phyloP scores from a whole-genome alignment of 2,113 vertebrate species.

The Rhabdomys dilectus region DNA sequence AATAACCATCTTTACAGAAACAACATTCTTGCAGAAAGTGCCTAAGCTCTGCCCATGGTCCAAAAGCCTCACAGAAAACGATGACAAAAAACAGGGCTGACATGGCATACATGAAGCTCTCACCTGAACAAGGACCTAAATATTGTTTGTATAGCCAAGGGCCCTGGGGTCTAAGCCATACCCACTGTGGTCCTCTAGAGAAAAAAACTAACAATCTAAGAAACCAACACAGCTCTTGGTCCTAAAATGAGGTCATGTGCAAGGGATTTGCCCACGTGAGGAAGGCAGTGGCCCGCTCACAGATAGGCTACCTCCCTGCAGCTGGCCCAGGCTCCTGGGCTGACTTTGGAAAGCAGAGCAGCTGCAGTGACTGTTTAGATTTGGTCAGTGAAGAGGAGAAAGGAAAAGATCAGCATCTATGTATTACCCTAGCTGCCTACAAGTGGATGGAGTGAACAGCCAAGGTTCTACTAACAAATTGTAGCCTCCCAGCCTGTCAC shows the following conservation, averaged over 20 bases:
- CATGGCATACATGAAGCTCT: not conserved
- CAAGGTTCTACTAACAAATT: not conserved
- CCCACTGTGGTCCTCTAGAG: slow-evolving; percentile 48
- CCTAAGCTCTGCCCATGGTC: slow-evolving; percentile 75
- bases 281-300: slow-evolving; percentile 46
- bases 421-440: not conserved
- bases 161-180: not conserved
- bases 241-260: slow-evolving; percentile 70
- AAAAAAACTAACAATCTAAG: slow-evolving; percentile 58
- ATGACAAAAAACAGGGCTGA: slow-evolving; percentile 62
- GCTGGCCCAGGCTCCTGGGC: slow-evolving; percentile 49
- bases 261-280: not conserved
- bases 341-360: slow-evolving; percentile 78
- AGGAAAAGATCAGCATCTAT: not conserved
- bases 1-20: slow-evolving; percentile 60
- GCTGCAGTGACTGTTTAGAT: slow-evolving; percentile 59
- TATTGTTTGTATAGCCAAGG: not conserved
- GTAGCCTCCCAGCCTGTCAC: not conserved
- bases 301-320: not conserved
- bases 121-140: slow-evolving; percentile 39
- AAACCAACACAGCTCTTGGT: slow-evolving; percentile 77
- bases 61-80: slow-evolving; percentile 66
- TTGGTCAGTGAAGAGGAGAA: slow-evolving; percentile 62
- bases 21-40: slow-evolving; percentile 73
- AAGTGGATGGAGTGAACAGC: not conserved